Evolutionary conservation across 2,888 invertebrate species (phyloP), one percentile per base, ranked within the genome.

Genomic region (Thymelicus lineola): DNA sequence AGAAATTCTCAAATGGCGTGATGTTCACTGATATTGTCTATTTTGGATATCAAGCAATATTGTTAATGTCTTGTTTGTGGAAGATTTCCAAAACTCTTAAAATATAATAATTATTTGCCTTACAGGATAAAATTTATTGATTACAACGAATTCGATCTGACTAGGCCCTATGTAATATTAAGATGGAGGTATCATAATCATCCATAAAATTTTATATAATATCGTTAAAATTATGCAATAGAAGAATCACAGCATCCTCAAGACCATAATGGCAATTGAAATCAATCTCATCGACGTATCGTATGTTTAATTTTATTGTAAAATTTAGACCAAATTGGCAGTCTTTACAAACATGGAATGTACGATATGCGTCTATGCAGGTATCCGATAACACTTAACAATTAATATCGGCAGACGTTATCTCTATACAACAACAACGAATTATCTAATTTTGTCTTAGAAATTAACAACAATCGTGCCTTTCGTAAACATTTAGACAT

Each of bases 241-340:
- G 91, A 93, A 93, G 91, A 93, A 93, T 93, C 93, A 93, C 93
- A 93, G 93, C 93, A 91, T 93, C 85, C 89, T 93, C 91, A 93
- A 90, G 92, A 93, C 91, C 90, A 88, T 93, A 90, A 89, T 87
- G 90, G 90, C 88, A 88, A 89, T 90, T 88, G 89, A 91, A 93
- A 92, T 89, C 83, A 91, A 91, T 89, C 86, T 90, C 89, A 87
- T 88, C 90, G 90, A 91, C 91, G 88, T 90, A 90, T 90, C 90
- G 89, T 90, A 89, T 86, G 86, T 53, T 53, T 90, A 87, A 86
- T 88, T 90, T 77, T 87, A 88, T 90, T 93, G 89, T 93, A 93
- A 91, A 93, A 93, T 93, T 93, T 93, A 93, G 93, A 93, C 93
- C 93, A 92, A 93, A 90, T 91, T 91, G 90, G 92, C 93, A 93